Percentiles rank a stretch among this genome's conserved stretches.
These are phyloP conservation scores for Caradrina clavipalpis DNA, from an alignment of 2,888 invertebrate species.

Conservation along the genomic window DNA sequence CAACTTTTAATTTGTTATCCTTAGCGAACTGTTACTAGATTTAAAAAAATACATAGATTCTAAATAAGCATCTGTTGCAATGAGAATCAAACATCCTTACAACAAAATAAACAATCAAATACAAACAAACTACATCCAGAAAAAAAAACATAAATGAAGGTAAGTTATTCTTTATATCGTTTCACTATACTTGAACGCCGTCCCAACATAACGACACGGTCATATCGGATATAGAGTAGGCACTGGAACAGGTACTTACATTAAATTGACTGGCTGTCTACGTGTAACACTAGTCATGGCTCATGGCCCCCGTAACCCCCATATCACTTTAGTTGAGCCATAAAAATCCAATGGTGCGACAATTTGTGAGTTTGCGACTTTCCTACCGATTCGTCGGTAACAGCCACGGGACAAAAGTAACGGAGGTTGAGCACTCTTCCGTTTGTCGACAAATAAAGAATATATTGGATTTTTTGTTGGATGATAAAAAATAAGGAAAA, in stretches of 20 bases:
- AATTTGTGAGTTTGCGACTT: slow-evolving; percentile 49
- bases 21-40: no score
- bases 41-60: no score
- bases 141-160: no score
- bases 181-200: neutral
- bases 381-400: slow-evolving; percentile 28
- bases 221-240: slow-evolving; percentile 28
- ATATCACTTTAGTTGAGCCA: slow-evolving; percentile 56
- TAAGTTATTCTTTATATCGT: no score
- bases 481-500: slow-evolving; percentile 64
- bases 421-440: slow-evolving; percentile 45
- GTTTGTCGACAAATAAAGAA: slow-evolving; percentile 57
- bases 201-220: slow-evolving; percentile 36
- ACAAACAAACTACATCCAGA: no score
- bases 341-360: slow-evolving; percentile 60
- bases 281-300: slow-evolving; percentile 47
- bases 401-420: slow-evolving; percentile 40
- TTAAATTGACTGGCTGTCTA: slow-evolving; percentile 51
- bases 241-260: slow-evolving; percentile 49
- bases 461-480: slow-evolving; percentile 59
- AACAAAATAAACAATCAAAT: neutral
- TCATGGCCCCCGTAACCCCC: slow-evolving; percentile 44
- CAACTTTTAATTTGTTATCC: no score
- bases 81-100: neutral
- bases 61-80: no score